Evolutionary conservation across 2,797 vertebrate species (phyloP).

Genomic region (Spheniscus humboldti): DNA sequence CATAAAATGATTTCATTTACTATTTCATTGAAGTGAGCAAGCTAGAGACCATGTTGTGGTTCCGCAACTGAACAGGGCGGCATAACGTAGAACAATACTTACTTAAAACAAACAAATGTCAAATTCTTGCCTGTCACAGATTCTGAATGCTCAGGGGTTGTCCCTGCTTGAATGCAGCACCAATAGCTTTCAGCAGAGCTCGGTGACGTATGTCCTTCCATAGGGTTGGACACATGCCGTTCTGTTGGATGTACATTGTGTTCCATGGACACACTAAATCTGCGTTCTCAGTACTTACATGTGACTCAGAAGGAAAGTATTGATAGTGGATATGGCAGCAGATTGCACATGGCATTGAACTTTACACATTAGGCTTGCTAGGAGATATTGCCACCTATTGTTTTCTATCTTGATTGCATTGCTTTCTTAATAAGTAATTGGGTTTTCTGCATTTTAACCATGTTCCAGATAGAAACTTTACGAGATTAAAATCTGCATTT

Average conservation of each 20-base stretch:
- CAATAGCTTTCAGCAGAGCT: neutral
- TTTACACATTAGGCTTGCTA: slow-evolving; percentile 16
- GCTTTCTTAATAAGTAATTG: neutral
- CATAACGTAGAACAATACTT: neutral
- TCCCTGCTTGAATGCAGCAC: neutral
- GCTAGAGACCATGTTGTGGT: neutral
- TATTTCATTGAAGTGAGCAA: neutral
- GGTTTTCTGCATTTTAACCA: neutral
- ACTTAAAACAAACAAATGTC: neutral
- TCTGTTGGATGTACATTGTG: slow-evolving; percentile 48
- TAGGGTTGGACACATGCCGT: neutral
- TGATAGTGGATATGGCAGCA: slow-evolving; percentile 56
- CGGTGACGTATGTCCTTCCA: neutral
- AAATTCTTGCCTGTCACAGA: neutral
- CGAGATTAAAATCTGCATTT: neutral
- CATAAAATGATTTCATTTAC: neutral
- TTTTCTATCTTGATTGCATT: slow-evolving; percentile 47
- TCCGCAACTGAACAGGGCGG: neutral
- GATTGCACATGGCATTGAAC: slow-evolving; percentile 43
- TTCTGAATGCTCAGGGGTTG: neutral
- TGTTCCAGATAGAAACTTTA: neutral
- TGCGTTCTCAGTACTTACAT: neutral
- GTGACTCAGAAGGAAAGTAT: slow-evolving; percentile 54
- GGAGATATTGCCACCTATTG: slow-evolving; percentile 60
- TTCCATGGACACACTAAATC: neutral